Evolutionary conservation across 2,797 vertebrate species (phyloP).

Genomic region (Arrhamphus sclerolepis): DNA sequence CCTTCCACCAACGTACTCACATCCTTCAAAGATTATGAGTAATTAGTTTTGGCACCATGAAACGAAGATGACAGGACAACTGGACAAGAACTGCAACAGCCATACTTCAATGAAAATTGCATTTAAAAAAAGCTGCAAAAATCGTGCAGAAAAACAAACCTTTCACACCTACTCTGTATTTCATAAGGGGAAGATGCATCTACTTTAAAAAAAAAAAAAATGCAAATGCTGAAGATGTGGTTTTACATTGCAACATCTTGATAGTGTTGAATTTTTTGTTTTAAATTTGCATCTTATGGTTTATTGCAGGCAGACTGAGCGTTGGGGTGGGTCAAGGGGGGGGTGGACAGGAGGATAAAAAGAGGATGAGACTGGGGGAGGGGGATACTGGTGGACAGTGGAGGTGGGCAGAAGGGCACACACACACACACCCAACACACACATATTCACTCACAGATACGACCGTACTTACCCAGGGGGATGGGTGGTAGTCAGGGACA

Average conservation of each 20-base stretch:
- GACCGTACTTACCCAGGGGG: conserved; percentile 45
- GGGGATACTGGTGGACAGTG: conserved; percentile 19
- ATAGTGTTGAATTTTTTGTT: conserved; percentile 13
- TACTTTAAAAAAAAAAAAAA: background rate
- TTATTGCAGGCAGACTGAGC: background rate
- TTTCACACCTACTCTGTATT: conserved; percentile 7
- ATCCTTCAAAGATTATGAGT: conserved; percentile 39
- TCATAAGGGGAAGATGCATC: conserved; percentile 16
- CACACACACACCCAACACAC: conserved; percentile 2
- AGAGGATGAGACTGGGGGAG: conserved; percentile 10
- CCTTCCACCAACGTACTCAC: conserved; percentile 11
- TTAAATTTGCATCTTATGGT: conserved; percentile 32
- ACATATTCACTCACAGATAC: too few relatives aligned
- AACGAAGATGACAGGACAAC: conserved; percentile 22
- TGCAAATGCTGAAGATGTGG: too few relatives aligned
- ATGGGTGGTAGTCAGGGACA: conserved; percentile 55
- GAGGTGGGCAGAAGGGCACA: conserved; percentile 59
- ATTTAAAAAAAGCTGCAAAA: conserved; percentile 6
- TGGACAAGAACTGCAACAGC: conserved; percentile 18
- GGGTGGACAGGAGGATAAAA: conserved; percentile 16
- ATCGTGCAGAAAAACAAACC: conserved; percentile 40
- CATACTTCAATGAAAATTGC: conserved; percentile 12
- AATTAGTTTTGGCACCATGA: conserved; percentile 30
- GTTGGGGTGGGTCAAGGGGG: background rate
- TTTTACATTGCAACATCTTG: too few relatives aligned